Percentiles rank a stretch among this genome's conserved stretches.
Evolutionary conservation across 2,888 invertebrate species (phyloP).

Genomic region (Tillus elongatus): DNA sequence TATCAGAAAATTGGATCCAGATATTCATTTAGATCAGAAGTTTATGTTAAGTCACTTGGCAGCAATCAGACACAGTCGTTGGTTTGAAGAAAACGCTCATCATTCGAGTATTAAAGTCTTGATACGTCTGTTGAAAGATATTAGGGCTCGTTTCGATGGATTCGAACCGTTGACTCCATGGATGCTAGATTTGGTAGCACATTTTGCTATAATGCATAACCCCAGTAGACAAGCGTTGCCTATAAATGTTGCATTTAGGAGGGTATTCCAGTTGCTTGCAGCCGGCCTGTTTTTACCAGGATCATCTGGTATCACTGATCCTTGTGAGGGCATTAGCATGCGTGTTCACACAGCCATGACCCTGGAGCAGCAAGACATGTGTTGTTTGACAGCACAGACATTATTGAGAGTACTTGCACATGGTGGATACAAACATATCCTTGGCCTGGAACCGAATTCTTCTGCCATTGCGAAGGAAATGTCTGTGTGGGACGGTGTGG

Average conservation of each 20-base stretch:
- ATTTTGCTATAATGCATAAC: slow-evolving; percentile 94
- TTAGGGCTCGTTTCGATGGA: slow-evolving; percentile 81
- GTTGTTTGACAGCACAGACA: slow-evolving; percentile 91
- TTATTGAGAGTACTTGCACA: slow-evolving; percentile 82
- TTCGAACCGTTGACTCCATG: slow-evolving; percentile 88
- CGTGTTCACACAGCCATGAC: slow-evolving; percentile 86
- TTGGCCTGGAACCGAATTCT: slow-evolving; percentile 56
- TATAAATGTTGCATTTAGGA: slow-evolving; percentile 82
- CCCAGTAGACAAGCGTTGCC: slow-evolving; percentile 86
- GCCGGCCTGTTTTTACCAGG: slow-evolving; percentile 94
- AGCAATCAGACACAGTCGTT: slow-evolving; percentile 89
- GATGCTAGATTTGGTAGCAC: slow-evolving; percentile 93
- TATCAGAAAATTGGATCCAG: slow-evolving; percentile 84
- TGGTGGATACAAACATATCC: slow-evolving; percentile 86
- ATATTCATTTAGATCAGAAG: slow-evolving; percentile 64
- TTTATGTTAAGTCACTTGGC: slow-evolving; percentile 83
- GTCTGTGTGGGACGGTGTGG: slow-evolving; percentile 95
- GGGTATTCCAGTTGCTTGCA: slow-evolving; percentile 83
- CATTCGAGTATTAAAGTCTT: slow-evolving; percentile 91
- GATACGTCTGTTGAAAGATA: slow-evolving; percentile 87
- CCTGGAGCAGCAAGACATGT: slow-evolving; percentile 83
- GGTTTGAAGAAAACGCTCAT: slow-evolving; percentile 97
- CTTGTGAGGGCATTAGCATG: slow-evolving; percentile 83
- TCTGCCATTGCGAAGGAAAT: slow-evolving; percentile 63
- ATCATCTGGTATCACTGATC: slow-evolving; percentile 85